Evolutionary conservation across 2,797 vertebrate genomes (phyloP).

Genomic region (Scomberomorus guttatus): DNA sequence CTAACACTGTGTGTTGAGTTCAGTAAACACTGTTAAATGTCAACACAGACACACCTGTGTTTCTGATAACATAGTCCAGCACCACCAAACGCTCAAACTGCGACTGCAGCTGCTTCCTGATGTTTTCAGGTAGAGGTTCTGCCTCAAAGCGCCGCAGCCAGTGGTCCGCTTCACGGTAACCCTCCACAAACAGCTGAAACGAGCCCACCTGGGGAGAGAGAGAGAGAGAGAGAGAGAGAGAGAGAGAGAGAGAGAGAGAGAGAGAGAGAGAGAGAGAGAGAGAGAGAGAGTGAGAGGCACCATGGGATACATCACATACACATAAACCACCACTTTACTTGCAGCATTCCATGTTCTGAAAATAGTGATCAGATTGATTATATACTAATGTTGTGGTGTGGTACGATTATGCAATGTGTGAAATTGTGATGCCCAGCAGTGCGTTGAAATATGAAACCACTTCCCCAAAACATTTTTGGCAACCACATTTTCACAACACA

Average conservation of each 20-base stretch:
- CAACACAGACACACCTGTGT: constrained; percentile 87
- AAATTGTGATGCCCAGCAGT: not conserved
- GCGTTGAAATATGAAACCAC: constrained; percentile 10
- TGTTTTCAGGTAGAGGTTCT: constrained; percentile 96
- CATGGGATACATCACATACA: not conserved
- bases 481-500: not conserved
- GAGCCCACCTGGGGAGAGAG: constrained; percentile 91
- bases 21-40: constrained; percentile 4
- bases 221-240: not conserved
- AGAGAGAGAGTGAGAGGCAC: not conserved
- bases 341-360: not conserved
- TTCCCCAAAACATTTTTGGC: constrained; percentile 19
- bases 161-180: constrained; percentile 95
- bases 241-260: constrained; percentile 1
- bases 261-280: constrained; percentile 1
- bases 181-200: constrained; percentile 97
- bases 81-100: constrained; percentile 97
- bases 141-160: constrained; percentile 98
- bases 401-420: not conserved
- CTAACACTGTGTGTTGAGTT: not conserved
- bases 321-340: not conserved
- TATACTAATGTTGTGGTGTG: not conserved
- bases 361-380: not conserved
- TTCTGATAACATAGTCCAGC: constrained; percentile 97
- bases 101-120: constrained; percentile 95